A percentile compares a stretch with the other conserved stretches of the same genome.
Conservation (phyloP, 2,797 vertebrate species). For the Phrynocephalus vlangalii region DNA sequence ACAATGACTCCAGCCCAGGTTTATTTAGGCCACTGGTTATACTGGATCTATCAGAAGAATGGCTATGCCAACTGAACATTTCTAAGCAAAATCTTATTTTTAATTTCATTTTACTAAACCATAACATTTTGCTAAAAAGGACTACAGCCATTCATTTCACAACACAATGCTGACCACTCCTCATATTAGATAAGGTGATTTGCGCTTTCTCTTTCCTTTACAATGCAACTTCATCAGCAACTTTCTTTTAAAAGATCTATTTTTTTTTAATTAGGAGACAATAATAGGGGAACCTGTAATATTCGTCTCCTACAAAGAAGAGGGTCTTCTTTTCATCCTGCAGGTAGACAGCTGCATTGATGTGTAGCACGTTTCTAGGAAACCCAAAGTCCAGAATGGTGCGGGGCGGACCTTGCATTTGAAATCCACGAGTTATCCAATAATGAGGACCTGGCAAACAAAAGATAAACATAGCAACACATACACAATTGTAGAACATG, state of each 20-base stretch:
- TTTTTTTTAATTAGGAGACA: background rate
- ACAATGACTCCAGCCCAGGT: background rate
- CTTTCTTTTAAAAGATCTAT: background rate
- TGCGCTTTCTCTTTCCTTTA: background rate
- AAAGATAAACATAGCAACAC: background rate
- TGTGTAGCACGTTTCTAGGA: constrained; percentile 52
- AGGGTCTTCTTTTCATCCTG: constrained; percentile 64
- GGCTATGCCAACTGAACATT: background rate
- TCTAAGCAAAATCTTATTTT: background rate
- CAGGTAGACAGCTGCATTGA: constrained; percentile 67
- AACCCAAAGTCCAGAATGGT: constrained; percentile 71
- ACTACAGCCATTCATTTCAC: background rate
- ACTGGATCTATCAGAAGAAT: background rate
- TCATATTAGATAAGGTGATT: background rate
- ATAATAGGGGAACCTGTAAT: constrained; percentile 59
- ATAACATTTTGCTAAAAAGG: background rate
- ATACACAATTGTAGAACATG: background rate
- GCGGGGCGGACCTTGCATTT: constrained; percentile 58
- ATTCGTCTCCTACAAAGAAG: constrained; percentile 71
- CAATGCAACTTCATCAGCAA: constrained; percentile 2
- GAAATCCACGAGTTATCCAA: constrained; percentile 68
- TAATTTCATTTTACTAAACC: too few relatives aligned
- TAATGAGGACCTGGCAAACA: constrained; percentile 65
- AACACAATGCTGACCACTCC: too few relatives aligned
- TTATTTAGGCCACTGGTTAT: background rate